Conservation (phyloP, 1,140 invertebrate species). For the Eumaeus atala region DNA sequence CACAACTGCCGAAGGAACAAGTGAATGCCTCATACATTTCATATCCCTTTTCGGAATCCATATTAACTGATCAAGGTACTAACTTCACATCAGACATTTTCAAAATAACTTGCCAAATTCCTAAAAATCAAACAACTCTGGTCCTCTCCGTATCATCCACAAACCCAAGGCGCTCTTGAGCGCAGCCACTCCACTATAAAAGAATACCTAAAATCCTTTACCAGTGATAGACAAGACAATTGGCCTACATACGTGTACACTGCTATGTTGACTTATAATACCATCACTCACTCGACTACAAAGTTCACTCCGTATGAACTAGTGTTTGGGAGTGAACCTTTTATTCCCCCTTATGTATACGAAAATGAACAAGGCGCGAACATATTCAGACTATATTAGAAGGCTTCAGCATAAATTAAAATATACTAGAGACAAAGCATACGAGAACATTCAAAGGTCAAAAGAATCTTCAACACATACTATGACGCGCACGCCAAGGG, state of each 20-base stretch:
- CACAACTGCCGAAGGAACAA: background rate
- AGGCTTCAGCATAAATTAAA: conserved; percentile 14
- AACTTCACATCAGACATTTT: no score
- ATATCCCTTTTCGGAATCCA: conserved; percentile 1
- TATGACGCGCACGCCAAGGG: conserved; percentile 13
- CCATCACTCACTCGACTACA: conserved; percentile 30
- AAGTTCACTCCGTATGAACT: conserved; percentile 38
- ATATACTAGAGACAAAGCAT: conserved; percentile 16
- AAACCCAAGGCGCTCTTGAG: conserved; percentile 38
- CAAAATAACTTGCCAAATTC: no score
- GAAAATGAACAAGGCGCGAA: background rate
- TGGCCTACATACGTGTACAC: conserved; percentile 51
- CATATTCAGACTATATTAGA: conserved; percentile 16
- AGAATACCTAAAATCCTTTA: conserved; percentile 54
- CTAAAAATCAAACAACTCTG: no score
- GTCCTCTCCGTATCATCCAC: no score
- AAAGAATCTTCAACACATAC: conserved; percentile 19
- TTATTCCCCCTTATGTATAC: conserved; percentile 11
- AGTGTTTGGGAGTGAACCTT: conserved; percentile 26
- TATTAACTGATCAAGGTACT: conserved; percentile 4
- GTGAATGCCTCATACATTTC: conserved; percentile 6
- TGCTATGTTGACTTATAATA: conserved; percentile 54
- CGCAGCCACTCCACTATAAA: conserved; percentile 42
- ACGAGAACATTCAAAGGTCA: conserved; percentile 18
- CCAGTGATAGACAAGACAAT: conserved; percentile 42